Evolutionary conservation across 2,888 invertebrate species (phyloP).

Genomic region (Coecobrya sp.): DNA sequence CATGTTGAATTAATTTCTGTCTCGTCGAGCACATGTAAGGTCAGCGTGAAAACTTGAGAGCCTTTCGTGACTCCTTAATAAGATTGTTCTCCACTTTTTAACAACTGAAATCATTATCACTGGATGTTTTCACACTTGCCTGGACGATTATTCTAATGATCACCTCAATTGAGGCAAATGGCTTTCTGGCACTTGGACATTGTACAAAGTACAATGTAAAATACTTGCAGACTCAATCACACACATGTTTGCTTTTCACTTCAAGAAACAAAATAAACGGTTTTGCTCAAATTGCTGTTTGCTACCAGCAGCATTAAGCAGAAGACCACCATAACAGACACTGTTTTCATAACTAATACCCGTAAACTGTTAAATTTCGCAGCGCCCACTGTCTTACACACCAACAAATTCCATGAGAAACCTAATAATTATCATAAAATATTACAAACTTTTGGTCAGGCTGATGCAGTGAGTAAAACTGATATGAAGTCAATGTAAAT

Average conservation of each 20-base stretch:
- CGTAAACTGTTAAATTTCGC: conserved; percentile 4
- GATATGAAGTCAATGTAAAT: conserved; percentile 24
- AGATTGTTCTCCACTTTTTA: neutral
- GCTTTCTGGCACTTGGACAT: neutral
- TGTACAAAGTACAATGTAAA: neutral
- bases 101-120: conserved; percentile 46
- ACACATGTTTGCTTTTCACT: neutral
- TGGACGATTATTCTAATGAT: conserved; percentile 46
- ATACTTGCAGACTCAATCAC: neutral
- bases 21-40: conserved; percentile 29
- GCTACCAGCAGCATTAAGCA: neutral
- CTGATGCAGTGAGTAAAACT: conserved; percentile 50
- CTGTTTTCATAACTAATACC: neutral
- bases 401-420: neutral
- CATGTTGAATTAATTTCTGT: conserved; percentile 43
- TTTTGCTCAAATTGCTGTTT: neutral
- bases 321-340: conserved; percentile 1
- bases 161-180: neutral
- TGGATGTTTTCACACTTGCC: conserved; percentile 38
- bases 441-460: neutral
- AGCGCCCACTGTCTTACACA: conserved; percentile 21
- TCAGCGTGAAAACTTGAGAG: conserved; percentile 33
- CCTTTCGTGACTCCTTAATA: conserved; percentile 17
- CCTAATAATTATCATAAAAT: neutral
- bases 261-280: neutral